Evolutionary conservation across 2,888 invertebrate species (phyloP).

Genomic region (Oxyteleia sp.): DNA sequence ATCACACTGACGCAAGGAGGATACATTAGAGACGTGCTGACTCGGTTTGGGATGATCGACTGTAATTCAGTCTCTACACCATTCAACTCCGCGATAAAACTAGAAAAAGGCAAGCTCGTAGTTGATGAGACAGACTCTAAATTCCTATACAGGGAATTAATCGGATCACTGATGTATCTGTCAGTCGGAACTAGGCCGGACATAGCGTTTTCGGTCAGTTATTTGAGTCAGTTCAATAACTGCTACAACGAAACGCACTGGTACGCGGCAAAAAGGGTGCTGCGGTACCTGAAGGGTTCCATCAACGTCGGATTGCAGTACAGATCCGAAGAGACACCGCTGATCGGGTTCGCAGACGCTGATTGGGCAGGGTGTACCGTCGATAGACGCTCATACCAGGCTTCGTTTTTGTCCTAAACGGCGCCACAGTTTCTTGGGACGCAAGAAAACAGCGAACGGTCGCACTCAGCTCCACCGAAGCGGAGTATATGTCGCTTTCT

Average conservation of each 20-base stretch:
- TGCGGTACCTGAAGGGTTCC: not conserved
- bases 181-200: constrained; percentile 64
- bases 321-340: not conserved
- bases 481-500: constrained; percentile 51
- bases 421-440: constrained; percentile 3
- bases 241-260: not conserved
- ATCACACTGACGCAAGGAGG: constrained; percentile 66
- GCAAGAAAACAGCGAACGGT: constrained; percentile 22
- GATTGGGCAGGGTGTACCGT: constrained; percentile 15
- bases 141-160: constrained; percentile 44
- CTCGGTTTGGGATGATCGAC: constrained; percentile 77
- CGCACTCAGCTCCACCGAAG: constrained; percentile 1
- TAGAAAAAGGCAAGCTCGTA: not conserved
- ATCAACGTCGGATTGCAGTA: not conserved
- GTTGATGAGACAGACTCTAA: not conserved
- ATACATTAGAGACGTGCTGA: constrained; percentile 75
- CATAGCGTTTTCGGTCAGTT: constrained; percentile 58
- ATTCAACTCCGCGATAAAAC: constrained; percentile 41
- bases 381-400: constrained; percentile 21
- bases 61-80: constrained; percentile 77
- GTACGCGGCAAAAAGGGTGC: not conserved
- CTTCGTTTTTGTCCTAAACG: not conserved
- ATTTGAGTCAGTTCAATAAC: constrained; percentile 4
- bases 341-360: constrained; percentile 18
- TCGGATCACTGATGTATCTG: constrained; percentile 66